Percentiles rank a stretch among this genome's conserved stretches.
Evolutionary conservation across 2,888 invertebrate species (phyloP).

Genomic region (Trileptium ribeirensis): DNA sequence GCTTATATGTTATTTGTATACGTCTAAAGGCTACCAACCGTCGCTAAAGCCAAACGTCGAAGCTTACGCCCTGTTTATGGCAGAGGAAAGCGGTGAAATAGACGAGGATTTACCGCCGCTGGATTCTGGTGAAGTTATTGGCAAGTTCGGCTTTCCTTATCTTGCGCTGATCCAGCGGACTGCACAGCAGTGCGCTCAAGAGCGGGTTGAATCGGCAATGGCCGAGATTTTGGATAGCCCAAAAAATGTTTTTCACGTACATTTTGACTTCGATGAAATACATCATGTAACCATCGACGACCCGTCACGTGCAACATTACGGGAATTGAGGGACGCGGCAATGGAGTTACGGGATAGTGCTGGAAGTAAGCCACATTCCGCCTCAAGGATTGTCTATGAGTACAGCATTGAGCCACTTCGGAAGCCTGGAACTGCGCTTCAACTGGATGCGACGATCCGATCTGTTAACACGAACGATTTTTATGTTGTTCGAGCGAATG

Average conservation of each 20-base stretch:
- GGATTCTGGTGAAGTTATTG: conserved; percentile 76
- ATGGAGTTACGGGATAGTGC: not conserved
- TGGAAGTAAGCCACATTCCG: not conserved
- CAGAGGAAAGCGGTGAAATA: conserved; percentile 91
- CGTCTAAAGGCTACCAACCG: no score
- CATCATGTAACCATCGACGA: not conserved
- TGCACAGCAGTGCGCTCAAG: not conserved
- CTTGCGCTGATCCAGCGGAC: conserved; percentile 70
- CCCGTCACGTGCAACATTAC: not conserved
- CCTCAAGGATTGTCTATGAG: conserved; percentile 42
- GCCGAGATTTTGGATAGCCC: not conserved
- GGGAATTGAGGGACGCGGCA: not conserved
- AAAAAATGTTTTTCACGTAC: not conserved
- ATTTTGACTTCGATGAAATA: not conserved
- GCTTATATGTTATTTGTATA: conserved; percentile 56
- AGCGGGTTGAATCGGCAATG: not conserved
- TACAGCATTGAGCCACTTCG: conserved; percentile 53
- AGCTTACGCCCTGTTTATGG: conserved; percentile 80
- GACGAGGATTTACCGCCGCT: conserved; percentile 86
- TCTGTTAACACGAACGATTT: conserved; percentile 52
- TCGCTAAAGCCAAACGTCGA: conserved; percentile 57
- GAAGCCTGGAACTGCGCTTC: conserved; percentile 50
- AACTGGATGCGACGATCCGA: conserved; percentile 49
- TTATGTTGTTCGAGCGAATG: conserved; percentile 49
- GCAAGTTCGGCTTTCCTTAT: conserved; percentile 83